phyloP scores from a whole-genome alignment of 2,888 invertebrate genomes.

The Fragum fragum region DNA sequence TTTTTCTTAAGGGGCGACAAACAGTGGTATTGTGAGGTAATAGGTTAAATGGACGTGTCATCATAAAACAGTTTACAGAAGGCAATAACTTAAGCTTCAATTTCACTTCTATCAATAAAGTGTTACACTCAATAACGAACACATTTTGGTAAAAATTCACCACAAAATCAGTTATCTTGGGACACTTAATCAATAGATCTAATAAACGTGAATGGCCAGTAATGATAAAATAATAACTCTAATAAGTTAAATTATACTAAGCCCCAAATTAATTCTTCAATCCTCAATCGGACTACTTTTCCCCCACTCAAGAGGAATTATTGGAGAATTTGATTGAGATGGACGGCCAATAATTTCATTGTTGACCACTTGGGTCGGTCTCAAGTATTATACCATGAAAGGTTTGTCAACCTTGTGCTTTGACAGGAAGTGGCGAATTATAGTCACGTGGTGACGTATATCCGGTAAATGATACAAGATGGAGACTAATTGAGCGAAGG shows the following conservation, averaged over 20 bases:
- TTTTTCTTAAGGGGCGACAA: no score
- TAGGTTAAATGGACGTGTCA: no score
- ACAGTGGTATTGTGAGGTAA: no score
- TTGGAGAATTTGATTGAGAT: neutral
- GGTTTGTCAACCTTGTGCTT: neutral
- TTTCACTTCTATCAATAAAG: no score
- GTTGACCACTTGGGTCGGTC: conserved; percentile 15
- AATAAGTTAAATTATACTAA: conserved; percentile 62
- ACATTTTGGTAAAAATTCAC: neutral
- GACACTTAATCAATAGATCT: conserved; percentile 16
- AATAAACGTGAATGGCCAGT: conserved; percentile 11
- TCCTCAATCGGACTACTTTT: conserved; percentile 45
- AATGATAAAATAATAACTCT: conserved; percentile 33
- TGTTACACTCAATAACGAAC: no score
- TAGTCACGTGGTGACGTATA: conserved; percentile 21
- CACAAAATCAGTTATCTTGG: neutral
- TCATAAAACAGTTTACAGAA: no score
- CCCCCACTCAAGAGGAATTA: conserved; percentile 38
- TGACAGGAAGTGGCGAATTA: conserved; percentile 20
- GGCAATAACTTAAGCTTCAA: no score
- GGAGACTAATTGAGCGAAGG: neutral
- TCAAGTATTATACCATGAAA: conserved; percentile 32
- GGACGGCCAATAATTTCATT: conserved; percentile 22
- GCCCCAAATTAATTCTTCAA: conserved; percentile 52
- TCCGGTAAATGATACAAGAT: conserved; percentile 15